Evolutionary conservation across 2,113 vertebrate genomes (phyloP).

Genomic region (Grus americana): DNA sequence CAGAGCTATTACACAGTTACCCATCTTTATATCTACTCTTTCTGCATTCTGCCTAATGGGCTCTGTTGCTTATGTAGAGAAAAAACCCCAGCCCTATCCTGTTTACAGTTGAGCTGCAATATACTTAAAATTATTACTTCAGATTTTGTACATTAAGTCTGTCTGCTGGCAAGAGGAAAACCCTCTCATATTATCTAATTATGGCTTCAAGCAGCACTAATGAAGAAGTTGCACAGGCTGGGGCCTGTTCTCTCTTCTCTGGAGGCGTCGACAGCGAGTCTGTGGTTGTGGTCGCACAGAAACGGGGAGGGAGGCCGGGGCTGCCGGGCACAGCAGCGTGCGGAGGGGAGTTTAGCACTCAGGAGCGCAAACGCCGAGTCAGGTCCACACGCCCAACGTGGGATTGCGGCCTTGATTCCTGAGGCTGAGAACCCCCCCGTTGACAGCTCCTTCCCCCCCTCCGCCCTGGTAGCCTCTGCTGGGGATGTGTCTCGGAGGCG

Average conservation of each 20-base stretch:
- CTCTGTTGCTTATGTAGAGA: not conserved
- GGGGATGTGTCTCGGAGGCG: fast-evolving
- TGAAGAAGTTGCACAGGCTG: conserved; percentile 51
- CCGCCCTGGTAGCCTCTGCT: not conserved
- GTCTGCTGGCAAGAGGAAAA: conserved; percentile 70
- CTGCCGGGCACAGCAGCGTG: not conserved
- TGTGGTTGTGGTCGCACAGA: conserved; percentile 63
- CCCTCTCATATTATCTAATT: conserved; percentile 66
- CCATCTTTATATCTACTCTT: conserved; percentile 2
- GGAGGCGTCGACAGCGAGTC: conserved; percentile 47
- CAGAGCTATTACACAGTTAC: not conserved
- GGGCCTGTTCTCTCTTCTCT: conserved; percentile 64
- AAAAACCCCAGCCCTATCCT: conserved; percentile 5
- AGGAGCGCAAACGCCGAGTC: not conserved
- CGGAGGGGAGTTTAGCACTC: not conserved
- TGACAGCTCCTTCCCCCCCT: not conserved
- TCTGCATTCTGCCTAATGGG: conserved; percentile 13
- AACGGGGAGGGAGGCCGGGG: not conserved
- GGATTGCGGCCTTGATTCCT: not conserved
- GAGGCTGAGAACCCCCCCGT: not conserved
- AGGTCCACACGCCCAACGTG: not conserved
- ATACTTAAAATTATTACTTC: conserved; percentile 48
- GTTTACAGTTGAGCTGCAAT: conserved; percentile 51
- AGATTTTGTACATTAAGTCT: conserved; percentile 46
- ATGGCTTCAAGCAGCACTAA: conserved; percentile 51